Percentiles rank a stretch among this genome's conserved stretches.
These are phyloP conservation scores for Trichechus manatus DNA, from an alignment of 2,113 vertebrate species.

Conservation along the genomic window DNA sequence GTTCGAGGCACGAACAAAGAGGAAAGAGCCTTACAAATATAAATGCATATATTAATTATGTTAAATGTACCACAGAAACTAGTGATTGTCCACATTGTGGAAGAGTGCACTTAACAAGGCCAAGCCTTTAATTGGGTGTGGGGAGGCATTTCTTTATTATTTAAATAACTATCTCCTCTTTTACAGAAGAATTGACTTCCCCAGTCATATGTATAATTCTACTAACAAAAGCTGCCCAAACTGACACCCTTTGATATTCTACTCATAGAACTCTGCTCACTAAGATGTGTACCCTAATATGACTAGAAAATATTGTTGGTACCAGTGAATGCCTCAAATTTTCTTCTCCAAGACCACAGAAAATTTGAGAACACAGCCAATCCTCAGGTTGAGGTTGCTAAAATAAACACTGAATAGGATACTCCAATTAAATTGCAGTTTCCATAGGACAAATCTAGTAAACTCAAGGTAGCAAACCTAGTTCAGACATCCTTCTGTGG, in stretches of 20 bases:
- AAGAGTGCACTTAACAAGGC: conserved; percentile 49
- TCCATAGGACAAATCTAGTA: background rate
- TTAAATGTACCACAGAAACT: conserved; percentile 27
- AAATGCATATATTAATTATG: conserved; percentile 35
- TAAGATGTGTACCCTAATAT: background rate
- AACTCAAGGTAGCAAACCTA: background rate
- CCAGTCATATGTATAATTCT: background rate
- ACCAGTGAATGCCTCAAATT: background rate
- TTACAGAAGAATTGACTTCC: background rate
- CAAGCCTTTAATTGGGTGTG: background rate
- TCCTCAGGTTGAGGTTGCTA: background rate
- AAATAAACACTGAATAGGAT: background rate
- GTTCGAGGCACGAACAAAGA: background rate
- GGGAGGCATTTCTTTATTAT: background rate
- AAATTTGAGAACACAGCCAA: conserved; percentile 24
- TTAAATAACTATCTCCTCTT: background rate
- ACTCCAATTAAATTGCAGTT: conserved; percentile 12
- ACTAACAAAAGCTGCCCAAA: background rate
- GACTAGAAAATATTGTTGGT: background rate
- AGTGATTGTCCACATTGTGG: background rate
- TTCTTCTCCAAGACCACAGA: background rate
- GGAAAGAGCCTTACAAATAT: background rate
- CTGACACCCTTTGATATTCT: background rate
- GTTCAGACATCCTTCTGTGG: background rate
- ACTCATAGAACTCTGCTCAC: background rate